phyloP scores from a whole-genome alignment of 2,797 vertebrate species.

The Sternarchorhynchus goeldii region DNA sequence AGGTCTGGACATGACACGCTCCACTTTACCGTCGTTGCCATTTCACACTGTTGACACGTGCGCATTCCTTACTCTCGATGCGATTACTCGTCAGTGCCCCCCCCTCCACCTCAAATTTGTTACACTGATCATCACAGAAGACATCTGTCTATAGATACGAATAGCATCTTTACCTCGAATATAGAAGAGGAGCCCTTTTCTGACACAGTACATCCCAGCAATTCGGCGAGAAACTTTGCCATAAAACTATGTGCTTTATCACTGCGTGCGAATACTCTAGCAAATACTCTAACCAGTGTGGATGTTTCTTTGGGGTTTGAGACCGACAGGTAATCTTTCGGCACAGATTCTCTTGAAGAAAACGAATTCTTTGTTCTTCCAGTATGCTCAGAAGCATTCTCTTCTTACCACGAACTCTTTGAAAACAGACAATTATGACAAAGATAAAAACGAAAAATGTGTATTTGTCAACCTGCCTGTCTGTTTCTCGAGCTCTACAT shows the following conservation, averaged over 20 bases:
- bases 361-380: constrained; percentile 28
- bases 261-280: constrained; percentile 18
- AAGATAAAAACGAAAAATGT: not conserved
- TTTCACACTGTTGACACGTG: too few relatives aligned
- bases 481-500: not conserved
- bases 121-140: not conserved
- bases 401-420: constrained; percentile 19
- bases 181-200: constrained; percentile 74
- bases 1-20: too few relatives aligned
- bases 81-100: too few relatives aligned
- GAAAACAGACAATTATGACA: not conserved
- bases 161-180: constrained; percentile 71
- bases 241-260: constrained; percentile 58
- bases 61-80: too few relatives aligned
- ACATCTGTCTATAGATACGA: not conserved
- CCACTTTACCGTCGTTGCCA: not conserved
- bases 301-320: too few relatives aligned
- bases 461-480: not conserved
- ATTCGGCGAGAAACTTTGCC: constrained; percentile 85
- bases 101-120: too few relatives aligned
- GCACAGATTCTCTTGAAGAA: constrained; percentile 15
- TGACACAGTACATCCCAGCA: constrained; percentile 81
- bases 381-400: constrained; percentile 21
- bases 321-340: constrained; percentile 34
- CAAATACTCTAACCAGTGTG: too few relatives aligned